Percentiles rank a stretch among this genome's conserved stretches.
Conservation (phyloP, 2,888 invertebrate species). For the Caenorhabditis becei region DNA sequence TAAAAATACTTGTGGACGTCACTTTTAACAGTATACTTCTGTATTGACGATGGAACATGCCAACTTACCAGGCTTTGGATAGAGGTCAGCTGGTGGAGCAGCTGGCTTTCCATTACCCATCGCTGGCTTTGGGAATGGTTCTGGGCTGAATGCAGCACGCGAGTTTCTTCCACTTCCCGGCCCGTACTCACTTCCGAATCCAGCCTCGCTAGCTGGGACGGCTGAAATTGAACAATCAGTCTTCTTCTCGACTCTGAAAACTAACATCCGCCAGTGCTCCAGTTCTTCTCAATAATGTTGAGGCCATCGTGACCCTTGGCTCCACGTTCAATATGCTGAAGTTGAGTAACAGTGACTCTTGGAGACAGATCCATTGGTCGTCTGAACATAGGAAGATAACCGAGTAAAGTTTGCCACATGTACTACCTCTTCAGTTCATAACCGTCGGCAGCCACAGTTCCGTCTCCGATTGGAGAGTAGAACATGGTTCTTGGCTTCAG, state of each 20-base stretch:
- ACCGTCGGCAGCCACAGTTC: conserved; percentile 79
- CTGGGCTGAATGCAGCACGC: conserved; percentile 65
- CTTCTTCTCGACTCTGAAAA: too few relatives aligned
- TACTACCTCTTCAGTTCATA: conserved; percentile 77
- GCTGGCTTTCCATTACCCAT: conserved; percentile 42
- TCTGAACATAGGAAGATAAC: conserved; percentile 48
- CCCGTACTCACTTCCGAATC: conserved; percentile 70
- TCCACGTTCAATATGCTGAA: conserved; percentile 78
- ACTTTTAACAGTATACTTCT: conserved; percentile 18
- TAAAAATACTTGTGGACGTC: conserved; percentile 1
- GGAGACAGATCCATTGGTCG: conserved; percentile 78
- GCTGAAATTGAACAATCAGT: conserved; percentile 32
- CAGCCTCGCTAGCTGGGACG: conserved; percentile 63
- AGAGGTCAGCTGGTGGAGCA: conserved; percentile 25
- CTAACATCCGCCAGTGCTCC: conserved; percentile 75
- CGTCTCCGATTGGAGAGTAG: conserved; percentile 80
- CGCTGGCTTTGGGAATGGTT: conserved; percentile 52
- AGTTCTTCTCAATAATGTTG: conserved; percentile 77
- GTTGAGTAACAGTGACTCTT: conserved; percentile 78
- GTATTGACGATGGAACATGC: background rate
- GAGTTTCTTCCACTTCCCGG: conserved; percentile 71
- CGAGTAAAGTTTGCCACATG: background rate
- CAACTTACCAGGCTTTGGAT: conserved; percentile 56
- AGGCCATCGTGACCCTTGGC: conserved; percentile 76
- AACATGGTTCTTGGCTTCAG: conserved; percentile 78